Base-by-base conservation (phyloP, 1,140 invertebrate genomes). In the Homalodisca vitripennis region DNA sequence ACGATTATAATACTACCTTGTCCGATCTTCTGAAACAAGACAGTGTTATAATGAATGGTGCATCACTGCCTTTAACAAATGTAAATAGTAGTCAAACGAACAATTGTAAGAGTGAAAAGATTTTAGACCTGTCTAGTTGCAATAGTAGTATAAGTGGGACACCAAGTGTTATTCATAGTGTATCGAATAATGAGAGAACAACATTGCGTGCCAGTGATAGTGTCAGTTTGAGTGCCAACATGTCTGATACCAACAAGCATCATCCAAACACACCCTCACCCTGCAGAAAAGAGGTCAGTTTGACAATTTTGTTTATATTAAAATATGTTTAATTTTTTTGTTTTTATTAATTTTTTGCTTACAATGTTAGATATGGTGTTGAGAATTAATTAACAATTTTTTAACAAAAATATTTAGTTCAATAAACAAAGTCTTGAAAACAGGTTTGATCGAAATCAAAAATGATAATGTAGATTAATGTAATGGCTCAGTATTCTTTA, bases 81-180 rank as follows among this genome's bases (percentile, higher is more conserved):
- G 48, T 13, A 57, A 34, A 55, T 30, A 30, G 13, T 48, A 55
- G 24, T 27, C 17, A 26, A 2, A 63, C 26, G 3, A 46, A 30
- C 10, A 31, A 47, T 62, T 24, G 27, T 20, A 51, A 6, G 3
- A 27, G 31, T 30, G 51, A 68, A 31, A 69, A 55, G 32, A 69
- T 69, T 26, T 29, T 69, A 62, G 67, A 69, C 57, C 46, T 69
- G 20, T 69, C 67, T 13, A 34, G 41, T 20, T 20, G 47, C 29
- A 51, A n/a, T 51, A n/a, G 3, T 3, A 51, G 48, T 51, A 3
- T n/a, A n/a, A 67, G 22, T 2, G 66, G 29, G 12, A 57, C 31
- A 14, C 27, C 66, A n/a, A 68, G 51, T 32, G 47, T 55, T 26
- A 53, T 53, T 34, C 66, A 68, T 20, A 68, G 51, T 26, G n/a